phyloP scores from a whole-genome alignment of 2,797 vertebrate genomes.

The Gallinago nigripennis region DNA sequence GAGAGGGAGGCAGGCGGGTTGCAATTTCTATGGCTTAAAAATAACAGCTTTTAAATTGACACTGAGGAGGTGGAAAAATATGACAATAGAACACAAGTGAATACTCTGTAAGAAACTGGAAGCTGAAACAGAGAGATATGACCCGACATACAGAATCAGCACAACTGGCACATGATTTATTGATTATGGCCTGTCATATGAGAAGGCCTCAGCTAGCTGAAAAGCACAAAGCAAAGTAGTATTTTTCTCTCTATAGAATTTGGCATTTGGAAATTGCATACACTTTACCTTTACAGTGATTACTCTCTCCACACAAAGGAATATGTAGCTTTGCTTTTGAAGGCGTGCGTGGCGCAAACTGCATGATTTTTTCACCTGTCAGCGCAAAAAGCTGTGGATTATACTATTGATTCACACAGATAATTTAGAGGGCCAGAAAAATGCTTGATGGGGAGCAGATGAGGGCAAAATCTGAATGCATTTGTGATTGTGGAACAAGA shows the following conservation, averaged over 20 bases:
- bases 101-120: slow-evolving; percentile 30
- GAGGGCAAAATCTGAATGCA: neutral
- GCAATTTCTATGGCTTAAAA: slow-evolving; percentile 38
- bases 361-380: neutral
- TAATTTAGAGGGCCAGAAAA: neutral
- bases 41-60: slow-evolving; percentile 33
- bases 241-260: slow-evolving; percentile 50
- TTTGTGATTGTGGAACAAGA: neutral
- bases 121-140: slow-evolving; percentile 22
- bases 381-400: neutral
- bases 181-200: slow-evolving; percentile 57
- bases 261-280: slow-evolving; percentile 57
- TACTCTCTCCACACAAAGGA: slow-evolving; percentile 23
- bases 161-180: slow-evolving; percentile 58
- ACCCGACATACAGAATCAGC: slow-evolving; percentile 36
- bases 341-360: neutral
- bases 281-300: slow-evolving; percentile 36
- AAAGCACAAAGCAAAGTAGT: slow-evolving; percentile 35
- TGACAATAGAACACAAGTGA: slow-evolving; percentile 21
- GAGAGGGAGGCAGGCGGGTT: neutral
- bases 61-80: neutral
- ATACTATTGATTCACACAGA: neutral
- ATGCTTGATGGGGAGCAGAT: neutral
- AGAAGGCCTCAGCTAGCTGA: slow-evolving; percentile 23
- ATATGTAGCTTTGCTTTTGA: slow-evolving; percentile 14